Conservation (phyloP, 2,888 invertebrate genomes). For the Pilophorus perplexus region DNA sequence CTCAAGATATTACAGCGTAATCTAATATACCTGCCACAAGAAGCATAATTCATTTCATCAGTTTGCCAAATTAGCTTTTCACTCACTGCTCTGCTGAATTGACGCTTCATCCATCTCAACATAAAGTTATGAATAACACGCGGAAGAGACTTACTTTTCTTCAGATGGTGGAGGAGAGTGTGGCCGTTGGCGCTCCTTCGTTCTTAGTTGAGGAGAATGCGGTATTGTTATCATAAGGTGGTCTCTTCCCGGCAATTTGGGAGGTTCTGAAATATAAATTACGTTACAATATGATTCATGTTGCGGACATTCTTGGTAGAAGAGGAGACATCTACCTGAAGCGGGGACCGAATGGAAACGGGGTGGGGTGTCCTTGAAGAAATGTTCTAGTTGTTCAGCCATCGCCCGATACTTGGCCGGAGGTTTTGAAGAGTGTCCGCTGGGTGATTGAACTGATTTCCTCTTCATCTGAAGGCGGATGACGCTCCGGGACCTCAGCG, state of each 20-base stretch:
- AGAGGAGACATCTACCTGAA: neutral
- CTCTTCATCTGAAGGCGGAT: slow-evolving; percentile 2
- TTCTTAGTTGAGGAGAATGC: neutral
- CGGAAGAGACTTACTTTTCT: no score
- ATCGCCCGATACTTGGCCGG: neutral
- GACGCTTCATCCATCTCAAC: no score
- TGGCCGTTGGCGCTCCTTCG: neutral
- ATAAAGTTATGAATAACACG: no score
- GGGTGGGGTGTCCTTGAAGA: slow-evolving; percentile 17
- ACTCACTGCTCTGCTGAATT: no score
- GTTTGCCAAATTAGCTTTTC: no score
- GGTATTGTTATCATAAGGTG: no score
- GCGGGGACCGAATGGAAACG: neutral
- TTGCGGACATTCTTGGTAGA: neutral
- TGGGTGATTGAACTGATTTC: neutral
- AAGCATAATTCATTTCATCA: no score
- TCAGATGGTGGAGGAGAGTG: neutral
- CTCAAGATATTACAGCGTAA: no score
- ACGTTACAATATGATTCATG: no score
- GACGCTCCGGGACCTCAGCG: neutral
- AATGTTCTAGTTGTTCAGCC: slow-evolving; percentile 11
- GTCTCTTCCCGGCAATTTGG: no score
- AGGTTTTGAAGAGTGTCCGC: neutral
- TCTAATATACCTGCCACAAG: no score
- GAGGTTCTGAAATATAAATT: no score